These are phyloP conservation scores for Busseola fusca DNA, from an alignment of 2,888 invertebrate genomes.

Conservation along the genomic window DNA sequence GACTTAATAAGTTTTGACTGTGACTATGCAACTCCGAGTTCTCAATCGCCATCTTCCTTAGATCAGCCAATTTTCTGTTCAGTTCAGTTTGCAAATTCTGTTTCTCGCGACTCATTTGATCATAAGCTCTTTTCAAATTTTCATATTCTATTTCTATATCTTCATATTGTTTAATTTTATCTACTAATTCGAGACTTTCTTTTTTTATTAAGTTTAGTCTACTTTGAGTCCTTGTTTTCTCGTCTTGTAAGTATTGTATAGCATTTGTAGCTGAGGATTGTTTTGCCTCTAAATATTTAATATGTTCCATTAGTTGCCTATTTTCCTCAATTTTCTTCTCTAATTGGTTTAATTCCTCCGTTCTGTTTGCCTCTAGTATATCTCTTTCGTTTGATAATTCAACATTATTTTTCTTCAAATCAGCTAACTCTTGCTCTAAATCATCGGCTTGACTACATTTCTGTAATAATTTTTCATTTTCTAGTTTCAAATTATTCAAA, in stretches of 20 bases:
- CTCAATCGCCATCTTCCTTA: constrained; percentile 69
- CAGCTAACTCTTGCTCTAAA: constrained; percentile 65
- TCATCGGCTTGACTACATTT: constrained; percentile 57
- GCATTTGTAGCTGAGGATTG: constrained; percentile 51
- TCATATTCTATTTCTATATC: constrained; percentile 70
- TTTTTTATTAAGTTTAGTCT: constrained; percentile 68
- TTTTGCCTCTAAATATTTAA: constrained; percentile 64
- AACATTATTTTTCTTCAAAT: constrained; percentile 62
- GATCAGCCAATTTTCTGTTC: constrained; percentile 61
- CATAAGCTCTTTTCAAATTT: constrained; percentile 67
- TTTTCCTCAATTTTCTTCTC: constrained; percentile 76
- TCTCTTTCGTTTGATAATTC: constrained; percentile 67
- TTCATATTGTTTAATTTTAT: constrained; percentile 72
- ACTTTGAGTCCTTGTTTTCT: constrained; percentile 67
- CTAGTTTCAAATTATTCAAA: constrained; percentile 57
- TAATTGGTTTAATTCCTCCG: constrained; percentile 69
- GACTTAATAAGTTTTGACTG: constrained; percentile 69
- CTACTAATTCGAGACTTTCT: constrained; percentile 71
- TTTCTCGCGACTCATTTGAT: constrained; percentile 70
- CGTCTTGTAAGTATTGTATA: constrained; percentile 64
- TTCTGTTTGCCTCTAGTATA: constrained; percentile 66
- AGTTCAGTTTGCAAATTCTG: constrained; percentile 71
- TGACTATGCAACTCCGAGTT: constrained; percentile 71
- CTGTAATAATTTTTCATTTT: constrained; percentile 62
- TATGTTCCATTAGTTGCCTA: constrained; percentile 63